Base-by-base conservation (phyloP, 2,797 vertebrate species). In the Valencia hispanica region DNA sequence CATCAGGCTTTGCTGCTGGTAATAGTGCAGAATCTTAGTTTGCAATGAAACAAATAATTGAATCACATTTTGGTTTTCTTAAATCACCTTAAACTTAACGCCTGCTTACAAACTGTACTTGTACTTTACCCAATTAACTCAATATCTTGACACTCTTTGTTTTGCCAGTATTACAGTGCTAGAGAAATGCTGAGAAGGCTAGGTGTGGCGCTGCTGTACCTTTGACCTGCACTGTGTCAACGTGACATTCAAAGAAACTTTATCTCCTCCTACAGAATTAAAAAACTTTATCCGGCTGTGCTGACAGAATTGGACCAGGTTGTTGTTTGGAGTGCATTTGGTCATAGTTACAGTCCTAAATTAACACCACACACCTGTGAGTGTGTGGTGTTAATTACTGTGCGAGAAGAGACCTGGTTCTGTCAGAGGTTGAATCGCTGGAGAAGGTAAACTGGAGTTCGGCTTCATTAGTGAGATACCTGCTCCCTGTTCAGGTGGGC, bases 401-500 rank as follows among this genome's bases (percentile, higher is more conserved):
- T 59, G 63, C 68, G 53, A 55, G 59, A 32, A 36, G 18, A 63
- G 32, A 77, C 84, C 88, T 82, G 77, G 86, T 91, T 94, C 85
- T 84, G 79, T 94, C 90, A 82, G 20, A 74, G 57, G 78, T 78
- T 90, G 77, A 92, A 80, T 93, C 94, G 93, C 93, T 89, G 79
- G 8, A 7, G 86, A 74, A 45, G 82, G 79, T 84, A 77, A 83
- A 78, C 30, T 51, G 81, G 78, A 87, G 86, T 89, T 92, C 73
- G 74, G 68, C 72, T 87, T 92, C 72, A 85, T 90, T 92, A 91
- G 82, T 0, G 22, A 72, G 72, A 81, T 82, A 77, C 59, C 74
- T 55, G 68, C 69, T 86, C 86, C 78, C 83, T 39, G 22, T 77
- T 92, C 85, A 81, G 80, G 74, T 73, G 68, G 71, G 18, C 74